Percentiles rank a stretch among this genome's conserved stretches.
phyloP scores from a whole-genome alignment of 2,797 vertebrate genomes.

The Coluber constrictor region DNA sequence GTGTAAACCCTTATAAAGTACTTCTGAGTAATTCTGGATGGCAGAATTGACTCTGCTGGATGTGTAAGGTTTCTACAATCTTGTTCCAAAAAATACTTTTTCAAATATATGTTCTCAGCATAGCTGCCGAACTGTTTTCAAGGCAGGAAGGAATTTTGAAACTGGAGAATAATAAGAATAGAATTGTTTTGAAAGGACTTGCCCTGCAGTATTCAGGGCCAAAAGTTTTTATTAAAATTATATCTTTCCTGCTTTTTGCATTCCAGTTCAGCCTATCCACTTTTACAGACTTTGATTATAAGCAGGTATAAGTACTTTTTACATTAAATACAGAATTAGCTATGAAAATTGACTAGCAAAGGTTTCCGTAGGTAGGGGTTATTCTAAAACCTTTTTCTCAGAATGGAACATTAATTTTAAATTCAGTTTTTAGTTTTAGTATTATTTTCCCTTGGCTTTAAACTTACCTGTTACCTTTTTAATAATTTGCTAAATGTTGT shows the following conservation, averaged over 20 bases:
- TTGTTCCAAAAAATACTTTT: conserved; percentile 58
- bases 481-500: conserved; percentile 45
- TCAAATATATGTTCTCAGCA: conserved; percentile 32
- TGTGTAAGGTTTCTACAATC: conserved; percentile 46
- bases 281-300: conserved; percentile 71
- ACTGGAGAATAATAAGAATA: conserved; percentile 54
- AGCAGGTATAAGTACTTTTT: conserved; percentile 72
- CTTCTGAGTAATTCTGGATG: conserved; percentile 12
- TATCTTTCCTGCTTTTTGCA: conserved; percentile 62
- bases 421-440: conserved; percentile 68
- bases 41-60: conserved; percentile 27
- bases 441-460: conserved; percentile 53
- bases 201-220: conserved; percentile 55
- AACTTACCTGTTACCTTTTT: conserved; percentile 50
- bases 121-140: conserved; percentile 57
- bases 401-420: conserved; percentile 73
- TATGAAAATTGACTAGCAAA: conserved; percentile 80
- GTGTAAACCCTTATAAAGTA: neutral
- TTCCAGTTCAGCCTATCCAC: conserved; percentile 67
- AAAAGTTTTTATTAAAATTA: conserved; percentile 69
- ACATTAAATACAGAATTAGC: conserved; percentile 79
- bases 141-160: conserved; percentile 60
- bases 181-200: conserved; percentile 63
- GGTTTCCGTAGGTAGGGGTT: conserved; percentile 94
- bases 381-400: conserved; percentile 77